Conservation (phyloP, 2,797 vertebrate species). For the Jordanella pulchra region DNA sequence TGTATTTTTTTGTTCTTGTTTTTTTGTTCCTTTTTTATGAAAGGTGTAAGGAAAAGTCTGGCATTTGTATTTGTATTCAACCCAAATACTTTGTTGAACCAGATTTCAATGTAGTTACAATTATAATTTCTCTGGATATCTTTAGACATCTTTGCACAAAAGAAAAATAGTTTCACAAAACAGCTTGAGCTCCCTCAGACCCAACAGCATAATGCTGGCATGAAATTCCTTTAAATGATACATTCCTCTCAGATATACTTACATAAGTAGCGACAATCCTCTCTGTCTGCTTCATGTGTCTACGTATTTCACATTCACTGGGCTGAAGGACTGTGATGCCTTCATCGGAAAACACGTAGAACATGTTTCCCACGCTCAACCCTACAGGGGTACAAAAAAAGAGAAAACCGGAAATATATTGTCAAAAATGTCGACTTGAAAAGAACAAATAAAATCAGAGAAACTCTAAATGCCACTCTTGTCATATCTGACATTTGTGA, state of each 20-base stretch:
- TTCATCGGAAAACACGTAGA: slow-evolving; percentile 93
- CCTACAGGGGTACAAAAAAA: slow-evolving; percentile 73
- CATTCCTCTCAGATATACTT: slow-evolving; percentile 55
- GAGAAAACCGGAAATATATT: background rate
- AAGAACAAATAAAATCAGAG: slow-evolving; percentile 21
- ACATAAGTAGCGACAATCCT: slow-evolving; percentile 90
- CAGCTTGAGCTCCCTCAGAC: no score
- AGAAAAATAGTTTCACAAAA: no score
- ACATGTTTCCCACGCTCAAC: slow-evolving; percentile 95
- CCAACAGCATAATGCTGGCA: no score
- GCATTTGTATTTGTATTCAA: background rate
- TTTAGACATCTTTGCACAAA: no score
- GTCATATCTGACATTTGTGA: slow-evolving; percentile 37
- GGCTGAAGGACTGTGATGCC: slow-evolving; percentile 91
- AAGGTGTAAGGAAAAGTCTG: background rate
- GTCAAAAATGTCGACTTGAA: background rate
- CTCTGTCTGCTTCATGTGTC: slow-evolving; percentile 87
- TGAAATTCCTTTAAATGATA: background rate
- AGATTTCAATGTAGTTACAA: no score
- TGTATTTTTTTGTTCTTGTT: background rate
- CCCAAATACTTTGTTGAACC: no score
- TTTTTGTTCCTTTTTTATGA: background rate
- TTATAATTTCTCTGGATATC: no score
- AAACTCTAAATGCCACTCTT: slow-evolving; percentile 3
- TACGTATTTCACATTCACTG: slow-evolving; percentile 89